These are phyloP conservation scores for Scaptomyza hsui DNA, from an alignment of 1,140 invertebrate species.

Conservation along the genomic window DNA sequence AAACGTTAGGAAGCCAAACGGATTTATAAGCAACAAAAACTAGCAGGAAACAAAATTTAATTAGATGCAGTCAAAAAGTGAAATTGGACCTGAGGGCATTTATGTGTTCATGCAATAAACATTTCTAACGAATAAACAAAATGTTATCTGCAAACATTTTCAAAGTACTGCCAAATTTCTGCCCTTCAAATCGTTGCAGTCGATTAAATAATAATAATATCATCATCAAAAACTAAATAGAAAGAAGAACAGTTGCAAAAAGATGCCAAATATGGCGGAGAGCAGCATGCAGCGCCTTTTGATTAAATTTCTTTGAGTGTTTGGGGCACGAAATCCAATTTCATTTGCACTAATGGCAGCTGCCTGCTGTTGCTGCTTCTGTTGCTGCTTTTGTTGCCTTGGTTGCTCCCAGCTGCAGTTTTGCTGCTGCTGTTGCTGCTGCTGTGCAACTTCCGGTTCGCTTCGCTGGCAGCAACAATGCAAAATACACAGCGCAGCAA, in stretches of 20 bases:
- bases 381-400: conserved; percentile 7
- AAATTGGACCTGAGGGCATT: conserved; percentile 5
- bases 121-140: conserved; percentile 43
- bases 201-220: conserved; percentile 67
- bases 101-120: conserved; percentile 26
- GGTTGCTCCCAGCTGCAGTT: background rate
- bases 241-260: conserved; percentile 25
- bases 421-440: conserved; percentile 20
- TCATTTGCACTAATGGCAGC: conserved; percentile 78
- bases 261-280: conserved; percentile 50
- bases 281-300: conserved; percentile 51
- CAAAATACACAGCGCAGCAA: conserved; percentile 57
- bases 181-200: conserved; percentile 47
- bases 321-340: conserved; percentile 80
- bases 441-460: conserved; percentile 59
- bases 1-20: background rate
- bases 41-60: background rate
- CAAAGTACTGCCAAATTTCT: conserved; percentile 16
- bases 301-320: conserved; percentile 82
- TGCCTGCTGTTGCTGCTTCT: conserved; percentile 29
- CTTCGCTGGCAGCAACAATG: conserved; percentile 68
- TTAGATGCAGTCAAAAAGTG: conserved; percentile 24
- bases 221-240: conserved; percentile 9
- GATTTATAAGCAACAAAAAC: conserved; percentile 1
- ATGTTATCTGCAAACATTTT: conserved; percentile 56